Base-by-base conservation (phyloP, 2,113 vertebrate species). In the Zosterops japonicus region DNA sequence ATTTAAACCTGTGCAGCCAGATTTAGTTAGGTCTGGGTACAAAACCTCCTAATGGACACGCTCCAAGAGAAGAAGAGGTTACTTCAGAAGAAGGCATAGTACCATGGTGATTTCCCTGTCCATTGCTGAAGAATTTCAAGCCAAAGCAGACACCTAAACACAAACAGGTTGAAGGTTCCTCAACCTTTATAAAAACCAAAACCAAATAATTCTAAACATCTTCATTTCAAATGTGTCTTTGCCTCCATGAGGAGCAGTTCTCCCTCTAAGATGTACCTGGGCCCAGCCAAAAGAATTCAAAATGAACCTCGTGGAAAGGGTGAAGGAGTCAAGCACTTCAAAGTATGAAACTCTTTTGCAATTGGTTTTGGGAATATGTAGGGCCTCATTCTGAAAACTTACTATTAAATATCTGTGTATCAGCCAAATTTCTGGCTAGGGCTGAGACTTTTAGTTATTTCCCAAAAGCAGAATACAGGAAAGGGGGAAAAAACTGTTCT, bases 11-110 rank as follows among this genome's bases (percentile, higher is more conserved):
- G 3, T 14, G 18, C 15, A 56, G 64, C 17, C 23, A 57, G 28
- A 80, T 70, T 39, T 55, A 28, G 5, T 4, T 23, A 80, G 5
- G 11, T 57, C 19, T 20, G 31, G 16, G 22, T 33, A 60, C 36
- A 52, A 25, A 35, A 18, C 29, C 74, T 74, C 33, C 22, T 20
- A n/a, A 31, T 2, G 1, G 42, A 75, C 0, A 0, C 12, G 4
- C 8, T 77, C 7, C 13, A 49, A 61, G 12, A 49, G 12, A 25
- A 60, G 49, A 23, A 27, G 21, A 29, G 5, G 4, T 22, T 27
- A n/a, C 9, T 89, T 68, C 29, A 3, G 0, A 60, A 77, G 15
- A 53, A 18, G 11, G 7, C n/a, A 74, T 4, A 8, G 0, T 12
- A 72, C 77, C 5, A 14, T 1, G 2, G 4, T 16, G 9, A 46